Conservation (phyloP, 2,797 vertebrate species). For the Buceros bicornis region DNA sequence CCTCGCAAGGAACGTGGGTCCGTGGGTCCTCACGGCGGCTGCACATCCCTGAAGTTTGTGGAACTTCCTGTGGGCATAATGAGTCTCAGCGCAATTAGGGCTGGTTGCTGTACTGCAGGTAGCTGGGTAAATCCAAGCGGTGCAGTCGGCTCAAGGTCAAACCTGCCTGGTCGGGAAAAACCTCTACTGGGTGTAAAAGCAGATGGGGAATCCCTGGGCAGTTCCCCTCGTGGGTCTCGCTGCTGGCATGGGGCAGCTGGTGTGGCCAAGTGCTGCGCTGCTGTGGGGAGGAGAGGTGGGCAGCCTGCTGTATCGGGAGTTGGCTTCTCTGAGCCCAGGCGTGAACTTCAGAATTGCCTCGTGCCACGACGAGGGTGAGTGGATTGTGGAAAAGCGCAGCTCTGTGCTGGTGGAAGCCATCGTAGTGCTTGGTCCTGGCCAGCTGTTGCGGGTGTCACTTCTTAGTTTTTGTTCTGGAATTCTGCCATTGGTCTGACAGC, state of each 20-base stretch:
- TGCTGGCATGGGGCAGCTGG: fast-evolving
- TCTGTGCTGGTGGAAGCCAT: neutral
- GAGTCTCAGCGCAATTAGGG: neutral
- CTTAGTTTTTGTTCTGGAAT: neutral
- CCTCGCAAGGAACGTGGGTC: fast-evolving
- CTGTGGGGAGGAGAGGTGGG: fast-evolving
- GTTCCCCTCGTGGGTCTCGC: neutral
- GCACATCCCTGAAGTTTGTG: neutral
- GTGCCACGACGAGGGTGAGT: fast-evolving
- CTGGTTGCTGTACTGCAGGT: fast-evolving
- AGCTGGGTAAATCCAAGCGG: neutral
- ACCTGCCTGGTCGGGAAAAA: fast-evolving
- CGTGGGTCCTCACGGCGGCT: neutral
- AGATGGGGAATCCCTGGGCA: fast-evolving
- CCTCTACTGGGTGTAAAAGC: fast-evolving
- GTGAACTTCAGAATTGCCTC: fast-evolving
- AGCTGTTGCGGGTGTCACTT: neutral
- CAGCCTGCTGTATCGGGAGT: fast-evolving
- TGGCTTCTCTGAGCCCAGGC: neutral
- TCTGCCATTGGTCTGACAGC: neutral
- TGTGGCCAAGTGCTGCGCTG: fast-evolving
- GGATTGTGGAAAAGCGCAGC: neutral
- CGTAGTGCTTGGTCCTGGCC: neutral
- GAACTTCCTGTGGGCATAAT: no score
- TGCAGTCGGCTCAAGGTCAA: fast-evolving